A percentile compares a stretch with the other conserved stretches of the same genome.
Conservation (phyloP, 2,797 vertebrate species). For the Rallus crepitans region DNA sequence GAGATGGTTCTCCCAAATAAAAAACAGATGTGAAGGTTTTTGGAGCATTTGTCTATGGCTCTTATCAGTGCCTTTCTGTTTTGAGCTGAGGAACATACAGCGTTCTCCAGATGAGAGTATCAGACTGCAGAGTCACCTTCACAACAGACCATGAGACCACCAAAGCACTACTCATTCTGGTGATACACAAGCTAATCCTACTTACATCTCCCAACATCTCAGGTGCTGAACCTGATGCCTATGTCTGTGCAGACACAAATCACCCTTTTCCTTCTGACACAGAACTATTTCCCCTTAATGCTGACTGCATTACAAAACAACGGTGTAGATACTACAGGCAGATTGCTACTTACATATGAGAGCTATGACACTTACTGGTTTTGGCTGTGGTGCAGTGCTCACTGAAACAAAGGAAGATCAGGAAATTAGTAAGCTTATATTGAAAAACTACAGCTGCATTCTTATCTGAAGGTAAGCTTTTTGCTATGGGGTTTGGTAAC, state of each 20-base stretch:
- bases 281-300: neutral
- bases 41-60: neutral
- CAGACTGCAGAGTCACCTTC: neutral
- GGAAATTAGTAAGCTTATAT: neutral
- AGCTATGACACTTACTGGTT: conserved; percentile 86
- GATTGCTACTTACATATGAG: neutral
- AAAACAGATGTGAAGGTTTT: neutral
- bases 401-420: conserved; percentile 82
- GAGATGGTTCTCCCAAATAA: neutral
- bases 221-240: neutral
- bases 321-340: neutral
- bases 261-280: neutral
- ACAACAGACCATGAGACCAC: neutral
- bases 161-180: neutral
- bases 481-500: neutral
- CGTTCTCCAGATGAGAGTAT: neutral
- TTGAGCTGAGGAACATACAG: neutral
- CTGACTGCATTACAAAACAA: neutral
- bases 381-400: conserved; percentile 94
- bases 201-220: neutral
- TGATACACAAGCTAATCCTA: neutral
- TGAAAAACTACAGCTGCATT: neutral
- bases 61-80: neutral
- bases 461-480: neutral
- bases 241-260: neutral